Evolutionary conservation across 64 coral and sea anemone genomes (phyloP), one percentile per base, ranked within the genome.

Genomic region (Hydrozoanthus tunicans): DNA sequence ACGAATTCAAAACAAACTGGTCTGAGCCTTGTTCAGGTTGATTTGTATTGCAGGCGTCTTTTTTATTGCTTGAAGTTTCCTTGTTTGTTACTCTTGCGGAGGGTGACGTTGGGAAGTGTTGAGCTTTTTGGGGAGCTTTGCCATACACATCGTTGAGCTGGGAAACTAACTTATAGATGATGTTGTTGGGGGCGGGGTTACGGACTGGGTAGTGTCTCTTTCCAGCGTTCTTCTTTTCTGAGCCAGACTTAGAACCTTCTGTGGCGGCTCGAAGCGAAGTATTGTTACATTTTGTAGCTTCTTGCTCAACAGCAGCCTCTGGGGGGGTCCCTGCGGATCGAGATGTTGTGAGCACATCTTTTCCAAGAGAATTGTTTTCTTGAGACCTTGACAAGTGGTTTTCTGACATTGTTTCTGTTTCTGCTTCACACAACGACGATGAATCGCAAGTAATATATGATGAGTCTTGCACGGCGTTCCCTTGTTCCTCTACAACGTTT

Each of bases 131-230:
- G 6, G 66, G 56, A 15, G 11, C 24, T 9, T 27, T 73, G 9
- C 54, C 74, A 73, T 43, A 32, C 6, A 69, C 68, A 12, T 88
- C 69, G 13, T 88, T 88, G 26, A 88, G 84, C 6, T 74, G 68
- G 24, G 84, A 67, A 24, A 88, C 84, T 32, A 88, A 6, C 43
- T 88, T 88, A 51, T 88, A 88, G 17, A 88, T 88, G 3, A 56
- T 4, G 26, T 56, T 88, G 9, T 88, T 88, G 25, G 84, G 56
- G 13, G 70, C 69, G 15, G 68, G 25, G 51, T 9, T 9, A 32
- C 84, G 68, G 14, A 88, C 7, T 4, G 84, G 6, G 24, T 58
- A 88, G 13, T 75, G 74, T 6, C 26, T 74, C 23, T 73, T 59
- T 7, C 13, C 15, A 10, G 26, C 12, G 32, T 17, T 60, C 55